Evolutionary conservation across 2,113 vertebrate genomes (phyloP).

Genomic region (Rana temporaria): DNA sequence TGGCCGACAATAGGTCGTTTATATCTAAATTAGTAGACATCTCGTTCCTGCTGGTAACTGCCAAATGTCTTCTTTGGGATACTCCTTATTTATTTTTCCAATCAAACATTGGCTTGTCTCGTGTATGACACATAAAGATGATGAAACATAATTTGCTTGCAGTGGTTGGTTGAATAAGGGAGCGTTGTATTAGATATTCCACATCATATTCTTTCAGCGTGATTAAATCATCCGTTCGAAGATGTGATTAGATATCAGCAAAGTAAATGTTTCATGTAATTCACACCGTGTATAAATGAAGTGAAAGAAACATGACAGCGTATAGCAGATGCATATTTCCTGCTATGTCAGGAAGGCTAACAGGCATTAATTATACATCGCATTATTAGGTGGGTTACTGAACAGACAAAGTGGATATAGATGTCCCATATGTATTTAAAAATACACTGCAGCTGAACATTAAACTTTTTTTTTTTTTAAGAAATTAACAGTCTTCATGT

Average conservation of each 20-base stretch:
- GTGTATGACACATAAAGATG: constrained; percentile 18
- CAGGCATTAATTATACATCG: constrained; percentile 22
- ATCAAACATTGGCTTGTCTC: not conserved
- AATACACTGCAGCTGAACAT: not conserved
- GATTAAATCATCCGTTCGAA: constrained; percentile 27
- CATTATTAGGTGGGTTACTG: constrained; percentile 22
- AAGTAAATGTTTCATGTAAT: constrained; percentile 53
- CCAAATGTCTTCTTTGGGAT: not conserved
- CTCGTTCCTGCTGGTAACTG: constrained; percentile 17
- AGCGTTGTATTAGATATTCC: not conserved
- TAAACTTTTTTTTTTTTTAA: not conserved
- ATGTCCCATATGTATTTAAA: constrained; percentile 10
- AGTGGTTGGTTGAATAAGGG: not conserved
- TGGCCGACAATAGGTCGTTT: not conserved
- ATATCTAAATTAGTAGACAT: constrained; percentile 6
- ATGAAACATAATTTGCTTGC: constrained; percentile 19
- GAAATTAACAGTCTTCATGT: not conserved
- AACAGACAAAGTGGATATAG: constrained; percentile 7
- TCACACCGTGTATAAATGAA: constrained; percentile 31
- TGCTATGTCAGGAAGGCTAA: constrained; percentile 24
- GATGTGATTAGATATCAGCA: constrained; percentile 51
- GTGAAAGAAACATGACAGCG: constrained; percentile 42
- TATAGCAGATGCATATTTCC: constrained; percentile 21
- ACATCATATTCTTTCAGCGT: constrained; percentile 20
- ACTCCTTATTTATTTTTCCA: not conserved